These are phyloP conservation scores for Hybognathus amarus DNA, from an alignment of 2,797 vertebrate species.

Conservation along the genomic window DNA sequence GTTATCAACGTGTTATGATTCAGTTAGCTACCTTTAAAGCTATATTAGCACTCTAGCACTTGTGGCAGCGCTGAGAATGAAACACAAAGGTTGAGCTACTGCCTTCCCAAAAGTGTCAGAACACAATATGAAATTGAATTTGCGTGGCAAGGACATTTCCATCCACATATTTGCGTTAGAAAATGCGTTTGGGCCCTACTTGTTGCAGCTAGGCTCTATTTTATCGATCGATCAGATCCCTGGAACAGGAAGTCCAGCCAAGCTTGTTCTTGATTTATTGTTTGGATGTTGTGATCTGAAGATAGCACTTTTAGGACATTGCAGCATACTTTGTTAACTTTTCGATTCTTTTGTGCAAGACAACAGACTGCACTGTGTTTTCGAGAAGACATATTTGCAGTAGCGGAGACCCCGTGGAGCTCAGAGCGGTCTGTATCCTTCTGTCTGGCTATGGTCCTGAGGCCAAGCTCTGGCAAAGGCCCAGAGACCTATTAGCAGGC, in stretches of 20 bases:
- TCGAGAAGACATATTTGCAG: background rate
- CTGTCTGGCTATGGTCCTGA: slow-evolving; percentile 12
- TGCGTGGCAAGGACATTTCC: background rate
- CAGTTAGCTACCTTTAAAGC: background rate
- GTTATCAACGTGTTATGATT: background rate
- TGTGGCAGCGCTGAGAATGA: background rate
- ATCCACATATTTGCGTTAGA: background rate
- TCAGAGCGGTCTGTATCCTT: background rate
- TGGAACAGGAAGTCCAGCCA: background rate
- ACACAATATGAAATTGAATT: background rate
- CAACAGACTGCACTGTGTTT: background rate
- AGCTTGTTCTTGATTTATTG: background rate
- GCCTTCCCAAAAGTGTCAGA: background rate
- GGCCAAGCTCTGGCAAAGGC: slow-evolving; percentile 38
- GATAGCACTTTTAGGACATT: background rate
- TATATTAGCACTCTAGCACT: background rate
- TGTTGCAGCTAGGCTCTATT: background rate
- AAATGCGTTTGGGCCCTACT: background rate
- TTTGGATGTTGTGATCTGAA: background rate
- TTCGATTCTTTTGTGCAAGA: background rate
- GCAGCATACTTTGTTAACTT: background rate
- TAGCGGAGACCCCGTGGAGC: background rate
- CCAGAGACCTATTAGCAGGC: slow-evolving; percentile 45
- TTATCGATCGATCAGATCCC: background rate
- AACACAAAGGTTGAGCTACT: background rate